These are phyloP conservation scores for Mixornis gularis DNA, from an alignment of 2,113 vertebrate species.

Conservation along the genomic window DNA sequence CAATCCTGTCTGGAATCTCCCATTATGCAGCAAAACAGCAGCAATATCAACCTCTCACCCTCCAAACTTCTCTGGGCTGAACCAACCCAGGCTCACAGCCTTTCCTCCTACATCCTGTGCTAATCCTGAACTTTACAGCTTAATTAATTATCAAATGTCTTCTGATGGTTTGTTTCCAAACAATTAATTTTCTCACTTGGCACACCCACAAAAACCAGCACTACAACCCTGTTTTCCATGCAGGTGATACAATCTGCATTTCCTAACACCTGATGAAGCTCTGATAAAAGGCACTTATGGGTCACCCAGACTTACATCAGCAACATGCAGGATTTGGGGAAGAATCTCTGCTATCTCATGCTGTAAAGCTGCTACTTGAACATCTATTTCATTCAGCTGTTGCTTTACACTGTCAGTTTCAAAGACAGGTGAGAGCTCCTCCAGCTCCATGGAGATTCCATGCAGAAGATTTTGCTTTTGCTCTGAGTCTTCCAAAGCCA, in stretches of 20 bases:
- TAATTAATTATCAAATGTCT: neutral
- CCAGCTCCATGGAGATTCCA: conserved; percentile 71
- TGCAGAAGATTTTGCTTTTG: conserved; percentile 83
- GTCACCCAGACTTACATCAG: conserved; percentile 78
- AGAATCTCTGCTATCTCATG: conserved; percentile 76
- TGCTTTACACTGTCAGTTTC: conserved; percentile 72
- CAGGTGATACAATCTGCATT: neutral
- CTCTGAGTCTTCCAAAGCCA: conserved; percentile 85
- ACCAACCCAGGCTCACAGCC: neutral
- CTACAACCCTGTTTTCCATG: neutral
- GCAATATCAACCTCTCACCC: neutral
- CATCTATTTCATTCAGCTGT: conserved; percentile 71
- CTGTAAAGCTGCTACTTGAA: conserved; percentile 74
- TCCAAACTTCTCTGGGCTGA: neutral
- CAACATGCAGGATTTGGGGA: conserved; percentile 78
- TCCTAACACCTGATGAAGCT: neutral
- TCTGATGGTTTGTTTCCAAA: neutral
- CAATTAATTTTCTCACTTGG: neutral
- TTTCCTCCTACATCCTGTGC: neutral
- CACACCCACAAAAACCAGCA: neutral
- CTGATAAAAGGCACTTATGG: neutral
- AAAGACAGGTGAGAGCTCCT: conserved; percentile 80
- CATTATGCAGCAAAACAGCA: neutral
- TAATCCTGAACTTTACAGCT: neutral
- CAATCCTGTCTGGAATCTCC: neutral